Evolutionary conservation across 2,888 invertebrate genomes (phyloP).

Genomic region (Pecten maximus): DNA sequence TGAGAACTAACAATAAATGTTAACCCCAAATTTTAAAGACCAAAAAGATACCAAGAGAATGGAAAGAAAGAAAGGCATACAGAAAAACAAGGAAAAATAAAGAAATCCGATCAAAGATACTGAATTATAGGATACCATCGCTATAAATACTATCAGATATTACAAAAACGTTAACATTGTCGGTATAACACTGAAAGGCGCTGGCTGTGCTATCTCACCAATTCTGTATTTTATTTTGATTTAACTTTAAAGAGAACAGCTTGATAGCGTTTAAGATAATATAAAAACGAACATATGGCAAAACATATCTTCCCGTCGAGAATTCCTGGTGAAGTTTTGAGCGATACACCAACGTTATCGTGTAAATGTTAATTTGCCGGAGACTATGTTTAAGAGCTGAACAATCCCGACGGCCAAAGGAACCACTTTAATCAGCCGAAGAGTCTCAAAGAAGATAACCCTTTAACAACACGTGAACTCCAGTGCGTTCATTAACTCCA

Average conservation of each 20-base stretch:
- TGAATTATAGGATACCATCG: neutral
- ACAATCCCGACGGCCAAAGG: neutral
- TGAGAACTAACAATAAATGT: too few relatives aligned
- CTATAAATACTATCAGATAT: neutral
- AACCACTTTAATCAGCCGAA: neutral
- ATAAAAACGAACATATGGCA: neutral
- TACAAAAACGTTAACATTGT: neutral
- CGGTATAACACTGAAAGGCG: neutral
- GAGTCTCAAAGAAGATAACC: neutral
- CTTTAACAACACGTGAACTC: neutral
- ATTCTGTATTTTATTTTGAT: neutral
- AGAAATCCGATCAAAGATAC: too few relatives aligned
- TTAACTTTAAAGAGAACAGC: neutral
- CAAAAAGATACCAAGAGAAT: too few relatives aligned
- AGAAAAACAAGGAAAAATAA: too few relatives aligned
- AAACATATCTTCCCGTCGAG: neutral
- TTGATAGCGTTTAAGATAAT: neutral
- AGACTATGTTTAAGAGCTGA: neutral
- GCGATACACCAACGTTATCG: neutral
- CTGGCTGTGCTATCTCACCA: neutral
- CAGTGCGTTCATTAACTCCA: neutral
- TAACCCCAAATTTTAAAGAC: too few relatives aligned
- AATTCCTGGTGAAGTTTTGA: neutral
- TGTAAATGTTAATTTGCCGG: neutral
- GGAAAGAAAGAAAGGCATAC: too few relatives aligned